Evolutionary conservation across 2,113 vertebrate species (phyloP), one percentile per base, ranked within the genome.

Genomic region (Spermophilus dauricus): DNA sequence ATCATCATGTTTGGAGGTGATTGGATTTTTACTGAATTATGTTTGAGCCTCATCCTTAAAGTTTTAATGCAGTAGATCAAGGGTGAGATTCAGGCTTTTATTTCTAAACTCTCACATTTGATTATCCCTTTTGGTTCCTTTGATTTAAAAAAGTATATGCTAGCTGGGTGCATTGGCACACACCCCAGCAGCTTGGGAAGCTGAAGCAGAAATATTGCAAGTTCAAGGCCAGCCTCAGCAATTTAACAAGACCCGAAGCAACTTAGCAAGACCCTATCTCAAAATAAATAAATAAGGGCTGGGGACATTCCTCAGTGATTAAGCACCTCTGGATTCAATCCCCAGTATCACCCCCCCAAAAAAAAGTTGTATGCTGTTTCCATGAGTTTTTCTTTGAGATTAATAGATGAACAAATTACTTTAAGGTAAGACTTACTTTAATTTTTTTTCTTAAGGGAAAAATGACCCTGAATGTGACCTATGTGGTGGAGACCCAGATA

Each of bases 391-490:
- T 94, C 65, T 91, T 87, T 88, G 53, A 63, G 30, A 37, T 85
- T 86, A 70, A 61, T 89, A 81, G 67, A 53, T 84, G 4, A 37
- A 92, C 96, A 97, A 82, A n/a, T 92, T 67, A 89, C 80, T 97
- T 89, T 97, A 91, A 94, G 61, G 84, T 32, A 97, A 97, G 70
- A 85, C 42, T 87, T 98, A n/a, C 85, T 97, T 10, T 98, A 65
- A 67, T 93, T 98, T 98, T 97, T 58, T 42, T 92, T 97, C 91
- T 95, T 98, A 97, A 99, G 99, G 99, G 96, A 99, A 99, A 98
- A 99, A 99, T 98, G 99, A 99, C 72, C 99, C 99, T 3, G 99
- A 99, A 98, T 99, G 99, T 98, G 99, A 99, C 97, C 99, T 99
- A 98, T 99, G 99, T 98, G 99, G 99, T 97, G 99, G 99, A 87